Base-by-base conservation (phyloP, 2,888 invertebrate species). In the Acronicta aceris region DNA sequence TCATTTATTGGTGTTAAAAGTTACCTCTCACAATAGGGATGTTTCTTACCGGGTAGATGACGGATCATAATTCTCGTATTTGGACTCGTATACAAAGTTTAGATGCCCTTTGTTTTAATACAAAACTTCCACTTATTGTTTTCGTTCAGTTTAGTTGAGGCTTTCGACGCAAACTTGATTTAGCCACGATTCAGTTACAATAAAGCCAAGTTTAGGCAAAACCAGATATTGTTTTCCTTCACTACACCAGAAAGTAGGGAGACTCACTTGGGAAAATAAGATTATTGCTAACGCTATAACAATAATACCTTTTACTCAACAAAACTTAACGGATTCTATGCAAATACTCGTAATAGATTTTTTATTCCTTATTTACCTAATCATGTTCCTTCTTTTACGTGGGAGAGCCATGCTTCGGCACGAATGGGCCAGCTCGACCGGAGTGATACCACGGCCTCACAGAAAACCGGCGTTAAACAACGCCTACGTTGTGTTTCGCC, bases 71-170 rank as follows among this genome's bases (percentile, higher is more conserved):
- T 59, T 47, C 50, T 21, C 56, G 41, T 62, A 60, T 66, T 58
- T 38, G 60, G 30, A 25, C 46, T 42, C 40, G 25, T 46, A 47
- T 16, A 15, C 30, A 42, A 54, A 65, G 46, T 69, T n/a, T 52
- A 66, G 62, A 51, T 52, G 55, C 45, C 59, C 53, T 65, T 75
- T 73, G 66, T 75, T 75, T 67, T 61, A 54, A 36, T 42, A 21
- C 53, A 56, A 65, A 78, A 68, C 59, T 76, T 72, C 17, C 56
- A 59, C 61, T 56, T 54, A 65, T 47, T 59, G 59, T 70, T 68
- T 55, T 67, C 57, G 41, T 59, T 48, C 47, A 49, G 58, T 71
- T 70, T 51, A 69, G 68, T 74, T 60, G 43, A 25, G 30, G 52
- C 50, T 54, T 67, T 47, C 53, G 54, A 49, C n/a, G 25, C 42